Base-by-base conservation (phyloP, 1,140 invertebrate genomes). In the Drosophila burlai region DNA sequence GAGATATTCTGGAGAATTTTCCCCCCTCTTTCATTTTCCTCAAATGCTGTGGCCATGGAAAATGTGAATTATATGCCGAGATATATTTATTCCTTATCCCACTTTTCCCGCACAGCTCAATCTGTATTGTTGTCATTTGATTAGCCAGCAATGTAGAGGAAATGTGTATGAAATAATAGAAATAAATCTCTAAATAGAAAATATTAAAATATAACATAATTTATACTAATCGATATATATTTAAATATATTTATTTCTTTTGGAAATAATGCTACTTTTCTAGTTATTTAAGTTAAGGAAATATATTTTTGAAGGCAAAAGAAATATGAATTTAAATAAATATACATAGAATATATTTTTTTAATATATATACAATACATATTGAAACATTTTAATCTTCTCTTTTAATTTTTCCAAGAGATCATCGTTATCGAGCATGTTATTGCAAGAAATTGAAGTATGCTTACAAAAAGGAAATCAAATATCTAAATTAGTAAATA, bases 41-140 rank as follows among this genome's bases (percentile, higher is more conserved):
- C 38, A 0, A 21, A 9, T 1, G 31, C 50, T 36, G 50, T 54
- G 31, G 18, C 57, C 40, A 6, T 26, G 58, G 29, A 34, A 45
- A 66, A 63, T 63, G 29, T 13, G 58, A 66, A 63, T 45, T 63
- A 45, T 63, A 36, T 4, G 18, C 40, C 6, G 13, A 34, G 40
- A 66, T 66, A 62, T 60, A 34, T 62, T 31, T 24, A 65, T 42
- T n/a, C 16, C 13, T 43, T 36, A 16, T 46, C 29, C 18, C 10
- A 29, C 31, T 47, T 24, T 29, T 21, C 10, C 55, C 10, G 7
- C 26, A 29, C 54, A 21, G 34, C 40, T 55, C 42, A 42, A 68
- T 61, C 43, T 40, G 13, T 40, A 47, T 67, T 47, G 61, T 66
- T 66, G 36, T 24, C 31, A 67, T 67, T 67, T 54, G 62, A 69